Conservation (phyloP, 1,140 invertebrate genomes). For the Drosophila rhopaloa region DNA sequence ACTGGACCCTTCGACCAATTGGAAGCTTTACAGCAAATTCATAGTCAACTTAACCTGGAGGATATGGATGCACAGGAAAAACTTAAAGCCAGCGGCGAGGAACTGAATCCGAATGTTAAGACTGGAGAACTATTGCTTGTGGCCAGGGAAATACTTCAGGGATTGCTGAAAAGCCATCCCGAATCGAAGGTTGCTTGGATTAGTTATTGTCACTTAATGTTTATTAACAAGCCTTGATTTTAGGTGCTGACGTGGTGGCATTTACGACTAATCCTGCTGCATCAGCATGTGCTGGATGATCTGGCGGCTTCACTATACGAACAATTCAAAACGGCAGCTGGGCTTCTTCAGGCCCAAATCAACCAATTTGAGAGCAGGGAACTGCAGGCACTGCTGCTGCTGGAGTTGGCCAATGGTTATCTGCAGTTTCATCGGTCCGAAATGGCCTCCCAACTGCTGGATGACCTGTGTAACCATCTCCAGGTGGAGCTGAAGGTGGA, state of each 20-base stretch:
- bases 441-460: slow-evolving; percentile 88
- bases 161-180: slow-evolving; percentile 82
- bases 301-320: slow-evolving; percentile 88
- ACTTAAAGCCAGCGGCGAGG: slow-evolving; percentile 87
- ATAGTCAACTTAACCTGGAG: slow-evolving; percentile 22
- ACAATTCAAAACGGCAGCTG: slow-evolving; percentile 87
- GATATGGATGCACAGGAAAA: slow-evolving; percentile 20
- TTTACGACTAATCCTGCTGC: slow-evolving; percentile 89
- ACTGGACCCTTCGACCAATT: slow-evolving; percentile 88
- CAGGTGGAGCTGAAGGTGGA: slow-evolving; percentile 87
- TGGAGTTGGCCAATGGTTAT: slow-evolving; percentile 91
- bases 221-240: neutral
- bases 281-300: slow-evolving; percentile 91
- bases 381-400: slow-evolving; percentile 88
- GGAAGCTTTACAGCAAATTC: slow-evolving; percentile 39
- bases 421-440: slow-evolving; percentile 90
- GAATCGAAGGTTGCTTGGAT: slow-evolving; percentile 68
- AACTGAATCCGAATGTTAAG: slow-evolving; percentile 88
- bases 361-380: slow-evolving; percentile 84
- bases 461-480: slow-evolving; percentile 87
- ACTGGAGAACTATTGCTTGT: slow-evolving; percentile 88
- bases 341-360: slow-evolving; percentile 85
- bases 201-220: neutral
- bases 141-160: slow-evolving; percentile 88
- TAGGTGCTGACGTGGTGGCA: slow-evolving; percentile 88